Conservation (phyloP, 2,888 invertebrate genomes). For the Microdon myrmicae region DNA sequence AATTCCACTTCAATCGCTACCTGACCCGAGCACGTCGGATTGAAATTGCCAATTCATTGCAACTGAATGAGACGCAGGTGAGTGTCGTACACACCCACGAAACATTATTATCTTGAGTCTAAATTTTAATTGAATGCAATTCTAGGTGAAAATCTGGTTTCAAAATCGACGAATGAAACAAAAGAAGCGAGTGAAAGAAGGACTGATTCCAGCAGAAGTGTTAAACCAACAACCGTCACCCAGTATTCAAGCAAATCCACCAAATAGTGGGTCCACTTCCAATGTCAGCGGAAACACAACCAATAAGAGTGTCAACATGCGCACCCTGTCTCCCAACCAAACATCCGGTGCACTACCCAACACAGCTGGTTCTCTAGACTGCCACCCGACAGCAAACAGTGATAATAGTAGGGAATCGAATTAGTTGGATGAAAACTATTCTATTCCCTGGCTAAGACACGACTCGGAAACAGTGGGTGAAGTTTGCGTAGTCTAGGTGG, state of each 20-base stretch:
- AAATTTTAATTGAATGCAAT: conserved; percentile 1
- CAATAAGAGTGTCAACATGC: conserved; percentile 52
- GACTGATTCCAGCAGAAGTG: conserved; percentile 76
- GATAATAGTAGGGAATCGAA: conserved; percentile 42
- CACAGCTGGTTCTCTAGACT: conserved; percentile 10
- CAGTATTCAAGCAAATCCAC: conserved; percentile 54
- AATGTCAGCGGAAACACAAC: conserved; percentile 44
- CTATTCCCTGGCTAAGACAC: too few relatives aligned
- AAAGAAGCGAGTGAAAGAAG: conserved; percentile 96
- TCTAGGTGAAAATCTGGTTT: conserved; percentile 93
- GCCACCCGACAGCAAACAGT: conserved; percentile 37
- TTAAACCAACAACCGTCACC: conserved; percentile 67
- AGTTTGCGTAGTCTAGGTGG: too few relatives aligned
- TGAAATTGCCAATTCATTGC: conserved; percentile 96
- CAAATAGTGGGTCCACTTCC: conserved; percentile 54
- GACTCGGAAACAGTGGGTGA: too few relatives aligned
- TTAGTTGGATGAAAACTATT: conserved; percentile 4
- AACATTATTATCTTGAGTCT: not conserved
- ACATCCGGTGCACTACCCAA: conserved; percentile 29
- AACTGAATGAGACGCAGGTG: conserved; percentile 94
- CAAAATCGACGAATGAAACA: conserved; percentile 99
- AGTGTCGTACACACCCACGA: conserved; percentile 19
- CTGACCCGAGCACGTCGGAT: conserved; percentile 95
- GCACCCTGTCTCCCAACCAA: conserved; percentile 36
- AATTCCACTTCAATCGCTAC: conserved; percentile 99